Evolutionary conservation across 2,113 vertebrate genomes (phyloP), one percentile per base, ranked within the genome.

Genomic region (Ginglymostoma cirratum): DNA sequence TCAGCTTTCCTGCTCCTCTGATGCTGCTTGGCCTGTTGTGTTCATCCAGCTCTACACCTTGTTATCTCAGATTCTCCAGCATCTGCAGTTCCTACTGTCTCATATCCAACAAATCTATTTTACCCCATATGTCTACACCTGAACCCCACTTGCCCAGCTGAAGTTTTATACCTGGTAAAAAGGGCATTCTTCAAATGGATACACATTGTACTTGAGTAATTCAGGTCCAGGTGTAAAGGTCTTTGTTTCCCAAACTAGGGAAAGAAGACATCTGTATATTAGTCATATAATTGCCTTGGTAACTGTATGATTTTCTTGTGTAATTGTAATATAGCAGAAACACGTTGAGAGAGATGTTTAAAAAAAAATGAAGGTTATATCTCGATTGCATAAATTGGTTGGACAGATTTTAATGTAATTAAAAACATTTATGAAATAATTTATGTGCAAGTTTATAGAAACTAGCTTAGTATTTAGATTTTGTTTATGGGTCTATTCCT

Each of bases 341-440:
- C 30, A 45, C 42, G 67, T 42, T 52, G 94, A 15, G 80, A 45
- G 45, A 45, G 69, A 45, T 48, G 10, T 95, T 95, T 34, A 52
- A 70, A 42, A 52, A 48, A 30, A 30, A 72, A 95, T 76, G n/a
- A 95, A 45, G 42, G n/a, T 45, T 70, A 69, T 34, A 70, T 94
- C 93, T 94, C 52, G 67, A 95, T 76, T 45, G 38, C 72, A 66
- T 72, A 52, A 70, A 48, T 38, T 93, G 89, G 30, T 72, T 48
- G 67, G 27, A 72, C 24, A 70, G 66, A 95, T 95, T 95, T 72
- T 95, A 95, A 72, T 69, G n/a, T 69, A 94, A 94, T 23, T 69
- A 69, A 67, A n/a, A 66, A 67, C 66, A 70, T 38, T 24, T 24
- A 69, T 94, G 92, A 69, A 95, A 6, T 93, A 72, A 72, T 70